phyloP scores from a whole-genome alignment of 2,888 invertebrate genomes.

The Smittia aterrima region DNA sequence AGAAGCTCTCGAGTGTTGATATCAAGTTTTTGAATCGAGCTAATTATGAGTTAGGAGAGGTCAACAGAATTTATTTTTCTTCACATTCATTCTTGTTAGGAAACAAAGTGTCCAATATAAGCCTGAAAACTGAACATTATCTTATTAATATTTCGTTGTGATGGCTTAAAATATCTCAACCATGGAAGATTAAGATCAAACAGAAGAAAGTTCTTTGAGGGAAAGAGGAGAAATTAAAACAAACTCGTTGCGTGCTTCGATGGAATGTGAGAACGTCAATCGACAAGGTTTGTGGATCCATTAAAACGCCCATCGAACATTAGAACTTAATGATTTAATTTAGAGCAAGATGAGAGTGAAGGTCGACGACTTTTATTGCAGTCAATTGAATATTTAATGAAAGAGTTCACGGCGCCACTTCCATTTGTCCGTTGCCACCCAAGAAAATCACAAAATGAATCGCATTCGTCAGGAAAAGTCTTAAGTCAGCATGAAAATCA shows the following conservation, averaged over 20 bases:
- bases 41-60: background rate
- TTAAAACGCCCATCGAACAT: slow-evolving; percentile 6
- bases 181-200: slow-evolving; percentile 1
- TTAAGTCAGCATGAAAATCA: background rate
- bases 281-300: background rate
- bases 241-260: background rate
- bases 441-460: background rate
- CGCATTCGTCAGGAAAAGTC: background rate
- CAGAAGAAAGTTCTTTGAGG: background rate
- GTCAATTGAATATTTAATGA: background rate
- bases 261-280: background rate
- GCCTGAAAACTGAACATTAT: background rate
- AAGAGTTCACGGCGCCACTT: background rate
- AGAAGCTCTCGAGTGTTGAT: background rate
- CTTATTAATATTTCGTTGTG: slow-evolving; percentile 19
- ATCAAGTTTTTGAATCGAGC: background rate
- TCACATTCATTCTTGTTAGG: background rate
- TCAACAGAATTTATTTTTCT: background rate
- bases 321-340: background rate
- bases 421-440: background rate
- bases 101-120: background rate
- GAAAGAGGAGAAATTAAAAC: background rate
- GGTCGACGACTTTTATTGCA: background rate
- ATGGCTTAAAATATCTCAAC: slow-evolving; percentile 17
- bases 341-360: background rate